Conservation (phyloP, 23 tunicate species). For the Ascidia mentula region DNA sequence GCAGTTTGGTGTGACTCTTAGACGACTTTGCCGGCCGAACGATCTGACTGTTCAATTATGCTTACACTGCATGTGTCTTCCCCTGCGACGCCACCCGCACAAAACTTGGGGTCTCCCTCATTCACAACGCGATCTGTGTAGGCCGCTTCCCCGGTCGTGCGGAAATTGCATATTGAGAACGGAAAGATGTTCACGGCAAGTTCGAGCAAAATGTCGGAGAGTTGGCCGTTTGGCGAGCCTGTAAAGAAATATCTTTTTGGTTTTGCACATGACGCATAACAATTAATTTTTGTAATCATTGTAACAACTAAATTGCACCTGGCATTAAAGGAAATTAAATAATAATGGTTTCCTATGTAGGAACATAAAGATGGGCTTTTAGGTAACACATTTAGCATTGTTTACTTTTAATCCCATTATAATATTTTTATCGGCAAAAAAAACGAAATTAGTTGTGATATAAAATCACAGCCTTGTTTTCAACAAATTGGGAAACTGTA, state of each 20-base stretch:
- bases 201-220: conserved; percentile 21
- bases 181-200: conserved; percentile 18
- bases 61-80: conserved; percentile 53
- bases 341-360: no score
- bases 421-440: background rate
- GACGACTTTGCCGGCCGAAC: no score
- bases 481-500: no score
- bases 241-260: background rate
- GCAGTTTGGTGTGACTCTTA: no score
- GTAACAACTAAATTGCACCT: no score
- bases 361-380: no score
- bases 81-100: conserved; percentile 42
- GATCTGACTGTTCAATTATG: no score
- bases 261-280: no score
- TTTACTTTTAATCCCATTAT: background rate
- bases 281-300: no score
- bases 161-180: background rate
- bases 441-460: background rate
- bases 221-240: background rate
- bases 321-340: no score
- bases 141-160: background rate
- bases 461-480: no score
- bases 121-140: conserved; percentile 23
- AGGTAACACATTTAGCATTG: no score
- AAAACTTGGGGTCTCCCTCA: conserved; percentile 28